Evolutionary conservation across 2,797 vertebrate genomes (phyloP).

Genomic region (Euphonia xanthogaster): DNA sequence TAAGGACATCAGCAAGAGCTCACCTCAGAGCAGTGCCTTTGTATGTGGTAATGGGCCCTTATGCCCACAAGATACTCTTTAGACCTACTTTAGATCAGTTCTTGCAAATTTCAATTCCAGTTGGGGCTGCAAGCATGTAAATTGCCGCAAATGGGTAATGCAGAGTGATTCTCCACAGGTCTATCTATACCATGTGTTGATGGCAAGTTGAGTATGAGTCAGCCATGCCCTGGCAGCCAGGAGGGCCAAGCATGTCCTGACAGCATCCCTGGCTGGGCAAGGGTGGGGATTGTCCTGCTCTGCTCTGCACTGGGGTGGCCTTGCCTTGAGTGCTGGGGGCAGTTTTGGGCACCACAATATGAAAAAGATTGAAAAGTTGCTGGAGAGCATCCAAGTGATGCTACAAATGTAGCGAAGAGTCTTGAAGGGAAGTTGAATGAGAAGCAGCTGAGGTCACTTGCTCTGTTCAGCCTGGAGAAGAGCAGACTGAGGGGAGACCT

Average conservation of each 20-base stretch:
- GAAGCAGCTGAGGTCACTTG: neutral
- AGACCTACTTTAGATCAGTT: neutral
- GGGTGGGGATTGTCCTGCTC: neutral
- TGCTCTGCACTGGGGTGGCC: fast-evolving
- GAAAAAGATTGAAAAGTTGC: neutral
- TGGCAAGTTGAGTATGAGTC: neutral
- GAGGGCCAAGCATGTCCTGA: fast-evolving
- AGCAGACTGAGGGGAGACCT: neutral
- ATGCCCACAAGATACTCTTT: neutral
- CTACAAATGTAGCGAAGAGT: fast-evolving
- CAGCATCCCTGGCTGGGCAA: fast-evolving
- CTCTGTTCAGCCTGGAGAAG: neutral
- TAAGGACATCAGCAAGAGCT: neutral
- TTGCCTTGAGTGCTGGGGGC: neutral
- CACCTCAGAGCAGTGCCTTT: neutral
- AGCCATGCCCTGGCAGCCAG: neutral
- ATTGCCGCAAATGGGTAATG: neutral
- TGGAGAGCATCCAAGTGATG: neutral
- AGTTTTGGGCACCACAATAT: neutral
- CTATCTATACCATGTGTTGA: too few species aligned
- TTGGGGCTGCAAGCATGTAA: neutral
- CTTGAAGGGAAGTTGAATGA: fast-evolving
- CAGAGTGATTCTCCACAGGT: neutral
- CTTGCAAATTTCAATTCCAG: neutral
- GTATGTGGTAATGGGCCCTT: fast-evolving